Conservation (phyloP, 2,113 vertebrate species). For the Steatornis caripensis region DNA sequence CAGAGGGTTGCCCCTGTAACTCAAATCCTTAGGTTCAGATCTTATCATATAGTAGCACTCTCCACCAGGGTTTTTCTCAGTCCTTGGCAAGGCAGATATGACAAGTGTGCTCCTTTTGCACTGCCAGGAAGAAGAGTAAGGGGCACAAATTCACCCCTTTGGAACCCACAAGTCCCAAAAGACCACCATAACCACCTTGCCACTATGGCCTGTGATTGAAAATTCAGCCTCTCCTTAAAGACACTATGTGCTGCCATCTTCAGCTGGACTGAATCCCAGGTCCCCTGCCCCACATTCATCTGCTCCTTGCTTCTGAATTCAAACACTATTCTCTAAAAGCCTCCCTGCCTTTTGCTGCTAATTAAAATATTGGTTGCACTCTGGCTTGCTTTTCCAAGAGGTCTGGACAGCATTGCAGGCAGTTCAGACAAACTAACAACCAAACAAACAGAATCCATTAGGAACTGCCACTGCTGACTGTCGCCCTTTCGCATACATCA, state of each 20-base stretch:
- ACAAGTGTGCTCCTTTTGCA: background rate
- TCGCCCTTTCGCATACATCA: constrained; percentile 58
- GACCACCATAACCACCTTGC: background rate
- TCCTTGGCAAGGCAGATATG: background rate
- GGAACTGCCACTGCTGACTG: constrained; percentile 62
- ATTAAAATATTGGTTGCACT: constrained; percentile 39
- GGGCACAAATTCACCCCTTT: background rate
- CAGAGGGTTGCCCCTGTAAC: background rate
- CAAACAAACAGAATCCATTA: constrained; percentile 55
- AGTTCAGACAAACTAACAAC: constrained; percentile 47
- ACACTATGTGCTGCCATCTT: background rate
- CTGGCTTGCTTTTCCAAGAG: constrained; percentile 43
- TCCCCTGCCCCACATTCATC: background rate
- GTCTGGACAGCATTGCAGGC: constrained; percentile 40
- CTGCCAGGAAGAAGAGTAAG: background rate
- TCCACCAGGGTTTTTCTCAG: background rate
- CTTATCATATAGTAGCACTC: background rate
- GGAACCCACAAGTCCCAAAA: background rate
- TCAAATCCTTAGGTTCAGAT: background rate
- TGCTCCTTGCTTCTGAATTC: background rate
- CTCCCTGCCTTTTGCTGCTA: background rate
- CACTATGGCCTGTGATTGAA: background rate
- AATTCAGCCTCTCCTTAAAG: background rate
- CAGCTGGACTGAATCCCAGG: background rate
- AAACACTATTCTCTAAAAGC: background rate